Base-by-base conservation (phyloP, 2,888 invertebrate species). In the Meteorus cinctellus region DNA sequence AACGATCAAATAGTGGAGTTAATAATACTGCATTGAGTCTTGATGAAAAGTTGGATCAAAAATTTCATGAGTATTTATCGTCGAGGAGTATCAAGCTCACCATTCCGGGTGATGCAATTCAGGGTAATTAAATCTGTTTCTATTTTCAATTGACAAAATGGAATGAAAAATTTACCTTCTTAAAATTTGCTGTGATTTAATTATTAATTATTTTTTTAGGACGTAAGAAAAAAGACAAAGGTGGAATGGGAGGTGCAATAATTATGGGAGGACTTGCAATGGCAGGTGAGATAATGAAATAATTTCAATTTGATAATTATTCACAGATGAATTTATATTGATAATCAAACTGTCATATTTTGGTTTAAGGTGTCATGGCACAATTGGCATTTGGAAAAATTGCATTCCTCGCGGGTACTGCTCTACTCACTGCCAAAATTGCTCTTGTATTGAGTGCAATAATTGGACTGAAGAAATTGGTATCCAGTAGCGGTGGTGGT, bases 321-420 rank as follows among this genome's bases (percentile, higher is more conserved):
- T 74, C 69, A 19, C 16, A 24, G 31, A n/a, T 36, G 34, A 41
- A 63, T 16, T 74, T 51, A n/a, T 31, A 24, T 36, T 60, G 5
- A 45, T 16, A 31, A 60, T 41, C 12, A 12, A 65, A 27, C 75
- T 72, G 70, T 70, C 19, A 27, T 34, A 31, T 59, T 29, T 19
- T 31, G 41, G 10, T 79, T 81, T n/a, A 73, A 84, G 90, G 92
- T 60, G 92, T 94, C 90, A 90, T 94, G 88, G 92, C 92, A 2
- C 93, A 94, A 88, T 89, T 94, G 89, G 92, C 93, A 77, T 92
- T 94, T 86, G 93, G 93, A 34, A 94, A 94, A 89, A 92, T 94
- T 76, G 93, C 94, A 6, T 90, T 94, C 77, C 90, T 94, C 81
- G 93, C 94, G 0, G 94, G 93, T 62, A 92, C 93, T 10, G 94